Base-by-base conservation (phyloP, 1,140 invertebrate genomes). In the Centruroides sculpturatus region DNA sequence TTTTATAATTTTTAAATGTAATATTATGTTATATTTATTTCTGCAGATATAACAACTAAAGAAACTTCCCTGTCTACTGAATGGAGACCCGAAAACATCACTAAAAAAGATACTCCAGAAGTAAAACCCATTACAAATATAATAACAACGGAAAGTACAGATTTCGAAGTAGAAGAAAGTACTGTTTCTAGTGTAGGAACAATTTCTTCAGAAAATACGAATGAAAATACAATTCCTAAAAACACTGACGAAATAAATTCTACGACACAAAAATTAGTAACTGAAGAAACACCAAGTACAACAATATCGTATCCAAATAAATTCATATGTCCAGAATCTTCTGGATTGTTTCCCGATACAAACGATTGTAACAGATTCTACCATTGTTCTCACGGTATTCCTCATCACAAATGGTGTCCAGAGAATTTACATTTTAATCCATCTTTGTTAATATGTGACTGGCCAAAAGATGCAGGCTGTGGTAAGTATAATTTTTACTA, bases 371-470 rank as follows among this genome's bases (percentile, higher is more conserved):
- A 53, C 10, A 55, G 54, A 3, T 70, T 69, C 55, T 70, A 63
- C 47, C 66, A 70, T n/a, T 71, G 69, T 49, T 67, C 65, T 23
- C 59, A 67, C 9, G 68, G 65, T 11, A 53, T 64, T 34, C 55
- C 70, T 4, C 56, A 64, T 34, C 63, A 69, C 47, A 69, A 68
- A 47, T 63, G 48, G 47, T 70, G 69, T 52, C 68, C 69, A 3
- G 64, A 60, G 4, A 59, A 54, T 47, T 65, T 70, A 9, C 66
- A 70, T 55, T 71, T 68, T 48, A 69, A 69, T 56, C 63, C 67
- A 9, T 48, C 11, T 23, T 52, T 64, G 41, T 35, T 56, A 49
- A 59, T 68, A 3, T 70, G 69, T 59, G 68, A 70, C 52, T 68
- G 66, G 60, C 69, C 68, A n/a, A n/a, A 64, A 12, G 11, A 60